A percentile compares a stretch with the other conserved stretches of the same genome.
These are phyloP conservation scores for Triops longicaudatus DNA, from an alignment of 1,140 invertebrate species.

Conservation along the genomic window DNA sequence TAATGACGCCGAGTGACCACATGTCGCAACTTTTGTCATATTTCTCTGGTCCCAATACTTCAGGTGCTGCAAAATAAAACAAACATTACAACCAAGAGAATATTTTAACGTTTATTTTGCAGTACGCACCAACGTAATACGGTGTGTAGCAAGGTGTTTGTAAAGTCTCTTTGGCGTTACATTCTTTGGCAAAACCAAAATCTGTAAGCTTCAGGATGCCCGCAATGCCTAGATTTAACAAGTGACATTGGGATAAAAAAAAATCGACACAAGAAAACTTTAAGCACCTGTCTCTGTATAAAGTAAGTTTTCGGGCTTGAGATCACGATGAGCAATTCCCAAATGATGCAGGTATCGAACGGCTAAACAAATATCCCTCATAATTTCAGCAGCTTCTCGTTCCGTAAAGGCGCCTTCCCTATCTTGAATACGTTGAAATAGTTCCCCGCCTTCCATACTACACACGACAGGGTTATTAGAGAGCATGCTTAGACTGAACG, in stretches of 20 bases:
- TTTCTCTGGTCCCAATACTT: slow-evolving; percentile 92
- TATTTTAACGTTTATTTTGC: not conserved
- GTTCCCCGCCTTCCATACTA: slow-evolving; percentile 92
- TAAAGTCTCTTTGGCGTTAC: slow-evolving; percentile 68
- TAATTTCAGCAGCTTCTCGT: slow-evolving; percentile 84
- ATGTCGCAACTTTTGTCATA: slow-evolving; percentile 99
- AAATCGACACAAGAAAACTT: not conserved
- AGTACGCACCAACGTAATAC: slow-evolving; percentile 81
- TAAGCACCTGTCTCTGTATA: slow-evolving; percentile 57
- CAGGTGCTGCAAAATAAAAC: slow-evolving; percentile 58
- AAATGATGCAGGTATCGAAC: slow-evolving; percentile 88
- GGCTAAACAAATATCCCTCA: slow-evolving; percentile 93
- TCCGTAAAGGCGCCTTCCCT: slow-evolving; percentile 90
- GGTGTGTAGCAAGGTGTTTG: slow-evolving; percentile 98
- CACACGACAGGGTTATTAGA: slow-evolving; percentile 4
- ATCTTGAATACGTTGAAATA: slow-evolving; percentile 94
- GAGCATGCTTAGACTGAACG: too few relatives aligned
- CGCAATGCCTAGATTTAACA: slow-evolving; percentile 34
- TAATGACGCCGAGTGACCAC: slow-evolving; percentile 95
- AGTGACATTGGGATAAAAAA: not conserved
- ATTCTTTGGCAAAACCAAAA: slow-evolving; percentile 99
- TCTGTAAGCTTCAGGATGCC: slow-evolving; percentile 92
- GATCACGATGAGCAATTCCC: slow-evolving; percentile 93
- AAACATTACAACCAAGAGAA: not conserved
- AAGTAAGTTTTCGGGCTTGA: slow-evolving; percentile 87